phyloP scores from a whole-genome alignment of 2,888 invertebrate genomes.

The Melipona bicolor region DNA sequence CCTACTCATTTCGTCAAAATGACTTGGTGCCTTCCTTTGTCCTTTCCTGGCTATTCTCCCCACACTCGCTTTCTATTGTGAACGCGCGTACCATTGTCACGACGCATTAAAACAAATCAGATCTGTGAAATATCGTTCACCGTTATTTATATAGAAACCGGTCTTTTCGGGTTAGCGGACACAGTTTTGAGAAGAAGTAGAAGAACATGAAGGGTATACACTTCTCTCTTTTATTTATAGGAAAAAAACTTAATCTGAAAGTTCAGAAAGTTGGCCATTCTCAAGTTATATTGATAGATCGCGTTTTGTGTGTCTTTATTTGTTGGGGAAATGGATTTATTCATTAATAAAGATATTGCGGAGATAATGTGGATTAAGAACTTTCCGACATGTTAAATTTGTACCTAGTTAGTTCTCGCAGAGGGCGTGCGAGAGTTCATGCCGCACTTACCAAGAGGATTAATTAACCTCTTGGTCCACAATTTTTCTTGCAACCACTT shows the following conservation, averaged over 20 bases:
- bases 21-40: background rate
- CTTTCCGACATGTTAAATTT: background rate
- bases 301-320: too few species aligned
- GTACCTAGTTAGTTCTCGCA: background rate
- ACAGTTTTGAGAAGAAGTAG: too few species aligned
- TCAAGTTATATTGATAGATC: too few species aligned
- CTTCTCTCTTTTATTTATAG: too few species aligned
- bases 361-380: background rate
- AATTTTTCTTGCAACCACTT: background rate
- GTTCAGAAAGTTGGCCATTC: too few species aligned
- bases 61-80: background rate
- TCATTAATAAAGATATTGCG: background rate
- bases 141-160: background rate
- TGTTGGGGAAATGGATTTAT: background rate
- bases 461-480: background rate
- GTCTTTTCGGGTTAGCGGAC: background rate
- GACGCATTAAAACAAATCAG: background rate
- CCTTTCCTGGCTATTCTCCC: background rate
- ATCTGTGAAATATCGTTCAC: constrained; percentile 10
- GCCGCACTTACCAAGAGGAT: background rate
- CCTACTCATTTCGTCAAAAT: background rate
- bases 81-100: background rate
- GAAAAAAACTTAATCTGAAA: too few species aligned
- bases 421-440: background rate
- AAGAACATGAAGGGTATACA: too few species aligned